A percentile compares a stretch with the other conserved stretches of the same genome.
Conservation (phyloP, 2,888 invertebrate species). For the Drosophila demipolita region DNA sequence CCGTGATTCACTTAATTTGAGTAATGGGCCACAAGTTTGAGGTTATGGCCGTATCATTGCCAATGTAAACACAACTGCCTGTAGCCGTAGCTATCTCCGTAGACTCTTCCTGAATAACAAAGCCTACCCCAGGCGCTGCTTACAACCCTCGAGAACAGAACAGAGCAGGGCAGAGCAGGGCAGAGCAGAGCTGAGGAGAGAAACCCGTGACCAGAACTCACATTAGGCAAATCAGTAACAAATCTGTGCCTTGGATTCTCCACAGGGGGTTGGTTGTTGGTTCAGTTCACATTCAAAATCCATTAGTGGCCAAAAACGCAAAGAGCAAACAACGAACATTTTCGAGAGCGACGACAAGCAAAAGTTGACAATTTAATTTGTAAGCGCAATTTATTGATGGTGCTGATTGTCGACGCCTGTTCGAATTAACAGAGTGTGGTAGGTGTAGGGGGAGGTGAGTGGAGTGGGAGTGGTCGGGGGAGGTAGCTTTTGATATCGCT, state of each 20-base stretch:
- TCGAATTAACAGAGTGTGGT: background rate
- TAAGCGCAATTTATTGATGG: conserved; percentile 71
- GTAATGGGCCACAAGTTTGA: conserved; percentile 76
- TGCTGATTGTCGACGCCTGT: conserved; percentile 49
- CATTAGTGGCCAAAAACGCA: conserved; percentile 71
- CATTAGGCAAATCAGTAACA: conserved; percentile 64
- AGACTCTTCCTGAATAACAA: conserved; percentile 31
- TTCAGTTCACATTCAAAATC: conserved; percentile 62
- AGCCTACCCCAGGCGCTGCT: conserved; percentile 69
- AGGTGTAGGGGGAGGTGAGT: background rate
- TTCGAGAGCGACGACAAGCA: conserved; percentile 40
- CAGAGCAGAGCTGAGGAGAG: conserved; percentile 6
- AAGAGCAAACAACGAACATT: conserved; percentile 53
- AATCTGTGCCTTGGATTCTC: conserved; percentile 14
- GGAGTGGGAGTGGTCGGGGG: background rate
- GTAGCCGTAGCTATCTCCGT: conserved; percentile 23
- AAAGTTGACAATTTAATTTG: conserved; percentile 81
- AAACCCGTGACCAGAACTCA: conserved; percentile 28
- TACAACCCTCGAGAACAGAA: conserved; percentile 36
- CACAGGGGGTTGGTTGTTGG: conserved; percentile 9
- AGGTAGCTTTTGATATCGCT: conserved; percentile 24
- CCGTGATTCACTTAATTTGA: conserved; percentile 81
- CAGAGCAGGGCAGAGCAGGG: background rate
- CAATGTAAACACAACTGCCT: conserved; percentile 69
- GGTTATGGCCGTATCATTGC: conserved; percentile 76